phyloP scores from a whole-genome alignment of 2,113 vertebrate genomes.

The Talpa occidentalis region DNA sequence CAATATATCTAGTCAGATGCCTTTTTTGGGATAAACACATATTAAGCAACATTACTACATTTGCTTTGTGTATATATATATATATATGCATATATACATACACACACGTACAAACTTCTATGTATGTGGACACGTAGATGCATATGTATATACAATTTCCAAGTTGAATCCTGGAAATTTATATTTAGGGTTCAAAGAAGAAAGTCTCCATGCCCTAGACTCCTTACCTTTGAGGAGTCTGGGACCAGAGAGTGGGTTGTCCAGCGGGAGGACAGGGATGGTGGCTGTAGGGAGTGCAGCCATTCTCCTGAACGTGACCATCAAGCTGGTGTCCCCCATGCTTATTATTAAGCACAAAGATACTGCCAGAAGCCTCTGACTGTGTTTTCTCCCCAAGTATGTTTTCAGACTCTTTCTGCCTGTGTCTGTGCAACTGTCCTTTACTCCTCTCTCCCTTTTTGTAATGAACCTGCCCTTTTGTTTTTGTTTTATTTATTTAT shows the following conservation, averaged over 20 bases:
- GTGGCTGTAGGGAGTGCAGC: rapidly evolving
- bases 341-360: neutral
- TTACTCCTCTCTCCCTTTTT: too few species aligned
- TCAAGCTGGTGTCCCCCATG: neutral
- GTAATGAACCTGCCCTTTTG: too few species aligned
- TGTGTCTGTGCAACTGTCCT: too few species aligned
- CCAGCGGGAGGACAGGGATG: rapidly evolving
- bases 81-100: too few species aligned
- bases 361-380: neutral
- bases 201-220: rapidly evolving
- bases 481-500: too few species aligned
- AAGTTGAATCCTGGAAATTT: neutral
- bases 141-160: neutral
- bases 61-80: neutral
- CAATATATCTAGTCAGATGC: neutral
- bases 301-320: neutral
- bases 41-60: neutral
- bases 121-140: neutral
- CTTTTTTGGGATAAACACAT: neutral
- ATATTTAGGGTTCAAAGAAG: neutral
- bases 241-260: neutral
- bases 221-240: neutral
- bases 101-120: neutral
- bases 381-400: neutral
- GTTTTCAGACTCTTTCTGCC: neutral